Base-by-base conservation (phyloP, 2,888 invertebrate species). In the Plagodis dolabraria region DNA sequence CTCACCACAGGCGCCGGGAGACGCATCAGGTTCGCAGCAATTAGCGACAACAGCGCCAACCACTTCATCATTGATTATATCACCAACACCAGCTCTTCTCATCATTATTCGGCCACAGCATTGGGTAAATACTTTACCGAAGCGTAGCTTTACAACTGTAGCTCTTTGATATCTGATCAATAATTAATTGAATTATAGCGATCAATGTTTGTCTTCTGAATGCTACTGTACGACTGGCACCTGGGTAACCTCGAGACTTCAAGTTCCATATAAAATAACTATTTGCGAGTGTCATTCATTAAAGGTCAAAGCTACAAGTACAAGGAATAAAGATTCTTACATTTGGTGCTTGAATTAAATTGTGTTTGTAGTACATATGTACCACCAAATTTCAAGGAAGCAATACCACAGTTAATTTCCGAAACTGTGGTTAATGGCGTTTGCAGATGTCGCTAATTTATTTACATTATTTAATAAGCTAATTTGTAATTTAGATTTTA, bases 1-100 rank as follows among this genome's bases (percentile, higher is more conserved):
- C 71, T 74, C 67, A 92, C 82, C 63, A 85, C 75, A 0, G 87
- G 89, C 40, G 89, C 80, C 34, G 87, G 91, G 63, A 85, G 82
- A 59, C 84, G 85, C 64, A 91, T 69, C 71, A 91, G 61, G 57
- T 80, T 82, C 36, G 84, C 85, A 12, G 83, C 83, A 12, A 92
- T 76, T 71, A 91, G 76, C 57, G 83, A 80, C 51, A 81, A 11
- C 53, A 92, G 75, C 50, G 80, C 83, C 65, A 85, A 38, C 89
- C 89, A 90, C 82, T 91, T 91, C 87, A 86, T 86, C 44, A 46
- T 70, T 33, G 38, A 34, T 5, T 7, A 38, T 33, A 7, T 5
- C 7, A 11, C 35, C 0, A 12, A 44, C 2, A 12, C 44, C 35
- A n/a, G 10, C 36, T 40, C 22, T 49, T 9, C 9, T 34, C 53